A percentile compares a stretch with the other conserved stretches of the same genome.
Evolutionary conservation across 2,797 vertebrate species (phyloP).

Genomic region (Chiroxiphia lanceolata): DNA sequence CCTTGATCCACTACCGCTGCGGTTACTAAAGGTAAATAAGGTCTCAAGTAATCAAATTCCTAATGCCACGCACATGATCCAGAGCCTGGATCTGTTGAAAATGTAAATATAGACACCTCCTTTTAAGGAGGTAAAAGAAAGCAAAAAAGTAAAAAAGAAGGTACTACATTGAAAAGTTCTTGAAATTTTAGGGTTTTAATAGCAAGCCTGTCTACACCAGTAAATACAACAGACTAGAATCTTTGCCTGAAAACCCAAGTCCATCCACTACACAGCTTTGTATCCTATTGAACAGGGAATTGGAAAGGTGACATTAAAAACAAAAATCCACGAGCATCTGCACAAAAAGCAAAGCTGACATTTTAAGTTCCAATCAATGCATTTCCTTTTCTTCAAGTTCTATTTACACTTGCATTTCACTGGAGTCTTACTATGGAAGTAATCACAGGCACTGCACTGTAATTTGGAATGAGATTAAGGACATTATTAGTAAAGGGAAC

Average conservation of each 20-base stretch:
- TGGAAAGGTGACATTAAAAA: neutral
- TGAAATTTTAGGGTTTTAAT: neutral
- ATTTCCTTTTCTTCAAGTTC: slow-evolving; percentile 6
- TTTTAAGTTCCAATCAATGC: neutral
- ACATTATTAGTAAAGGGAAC: neutral
- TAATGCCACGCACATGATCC: neutral
- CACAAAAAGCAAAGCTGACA: neutral
- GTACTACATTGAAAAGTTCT: neutral
- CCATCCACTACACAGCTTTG: neutral
- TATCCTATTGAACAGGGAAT: neutral
- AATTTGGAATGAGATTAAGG: slow-evolving; percentile 21
- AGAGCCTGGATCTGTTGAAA: neutral
- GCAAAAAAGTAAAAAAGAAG: neutral
- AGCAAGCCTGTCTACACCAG: neutral
- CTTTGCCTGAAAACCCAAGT: neutral
- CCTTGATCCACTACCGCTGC: too few species aligned
- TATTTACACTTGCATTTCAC: slow-evolving; percentile 4
- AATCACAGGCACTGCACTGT: neutral
- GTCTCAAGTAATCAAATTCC: neutral
- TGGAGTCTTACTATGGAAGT: neutral
- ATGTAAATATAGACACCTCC: rapidly evolving
- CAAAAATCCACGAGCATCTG: neutral
- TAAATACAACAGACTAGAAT: neutral
- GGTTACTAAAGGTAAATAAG: too few species aligned
- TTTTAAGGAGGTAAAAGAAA: neutral